Evolutionary conservation across 2,888 invertebrate species (phyloP).

Genomic region (Odontocerum albicorne): DNA sequence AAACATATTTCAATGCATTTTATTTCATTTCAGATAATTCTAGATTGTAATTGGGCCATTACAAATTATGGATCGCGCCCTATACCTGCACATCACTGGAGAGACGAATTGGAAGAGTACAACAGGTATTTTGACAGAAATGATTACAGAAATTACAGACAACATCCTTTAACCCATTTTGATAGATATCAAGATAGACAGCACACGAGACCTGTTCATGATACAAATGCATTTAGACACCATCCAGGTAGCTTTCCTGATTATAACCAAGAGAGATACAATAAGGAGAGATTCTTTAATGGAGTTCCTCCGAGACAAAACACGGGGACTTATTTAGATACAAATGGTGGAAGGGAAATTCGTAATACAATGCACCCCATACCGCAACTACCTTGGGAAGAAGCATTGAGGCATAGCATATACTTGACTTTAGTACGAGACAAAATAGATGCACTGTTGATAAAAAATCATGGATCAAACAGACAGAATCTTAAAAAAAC

Average conservation of each 20-base stretch:
- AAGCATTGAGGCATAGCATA: constrained; percentile 67
- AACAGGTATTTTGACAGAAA: constrained; percentile 8
- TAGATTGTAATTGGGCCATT: constrained; percentile 3
- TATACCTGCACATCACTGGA: background rate
- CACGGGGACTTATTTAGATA: constrained; percentile 4
- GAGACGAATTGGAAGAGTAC: background rate
- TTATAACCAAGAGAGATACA: background rate
- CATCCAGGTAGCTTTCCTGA: background rate
- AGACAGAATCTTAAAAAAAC: constrained; percentile 5
- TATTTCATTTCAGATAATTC: constrained; percentile 10
- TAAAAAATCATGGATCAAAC: constrained; percentile 39
- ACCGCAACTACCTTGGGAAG: constrained; percentile 60
- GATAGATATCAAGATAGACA: background rate
- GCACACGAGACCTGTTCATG: background rate
- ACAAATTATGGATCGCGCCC: constrained; percentile 11
- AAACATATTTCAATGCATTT: background rate
- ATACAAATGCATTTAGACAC: background rate
- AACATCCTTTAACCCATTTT: constrained; percentile 6
- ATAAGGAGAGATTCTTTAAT: too few relatives aligned
- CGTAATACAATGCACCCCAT: constrained; percentile 17
- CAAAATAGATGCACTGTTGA: constrained; percentile 55
- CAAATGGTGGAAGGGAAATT: constrained; percentile 9
- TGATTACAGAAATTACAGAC: constrained; percentile 12
- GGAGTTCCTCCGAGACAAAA: too few relatives aligned
- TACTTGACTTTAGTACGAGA: constrained; percentile 64